A percentile compares a stretch with the other conserved stretches of the same genome.
Evolutionary conservation across 2,888 invertebrate species (phyloP).

Genomic region (Emesis russula): DNA sequence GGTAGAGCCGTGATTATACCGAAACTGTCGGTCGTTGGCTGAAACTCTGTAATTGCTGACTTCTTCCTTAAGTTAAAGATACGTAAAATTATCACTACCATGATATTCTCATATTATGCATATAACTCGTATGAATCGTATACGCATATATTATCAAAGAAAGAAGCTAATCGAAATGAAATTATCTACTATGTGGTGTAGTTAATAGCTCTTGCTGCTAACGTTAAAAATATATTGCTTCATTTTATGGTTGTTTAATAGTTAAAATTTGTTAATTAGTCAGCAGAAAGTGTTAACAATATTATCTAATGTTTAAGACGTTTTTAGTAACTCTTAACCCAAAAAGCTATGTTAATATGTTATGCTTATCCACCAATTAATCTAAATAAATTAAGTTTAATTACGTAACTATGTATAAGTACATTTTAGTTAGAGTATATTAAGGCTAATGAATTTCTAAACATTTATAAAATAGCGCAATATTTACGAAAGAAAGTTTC

Average conservation of each 20-base stretch:
- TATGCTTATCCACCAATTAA: not conserved
- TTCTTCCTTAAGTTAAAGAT: no score
- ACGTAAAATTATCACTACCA: no score
- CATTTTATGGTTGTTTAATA: not conserved
- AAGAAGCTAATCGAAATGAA: no score
- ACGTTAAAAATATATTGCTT: no score
- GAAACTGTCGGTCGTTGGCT: no score
- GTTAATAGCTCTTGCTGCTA: no score
- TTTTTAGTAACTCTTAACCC: not conserved
- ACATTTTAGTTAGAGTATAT: not conserved
- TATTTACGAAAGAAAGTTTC: slow-evolving; percentile 23
- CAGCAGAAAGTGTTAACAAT: not conserved
- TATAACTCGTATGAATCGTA: no score
- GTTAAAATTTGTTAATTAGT: not conserved
- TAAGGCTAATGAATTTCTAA: not conserved
- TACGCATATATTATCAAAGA: no score
- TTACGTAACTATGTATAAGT: not conserved
- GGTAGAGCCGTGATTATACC: no score
- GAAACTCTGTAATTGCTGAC: no score
- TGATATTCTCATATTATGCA: no score
- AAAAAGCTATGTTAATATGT: not conserved
- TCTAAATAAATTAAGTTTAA: not conserved
- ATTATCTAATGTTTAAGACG: not conserved
- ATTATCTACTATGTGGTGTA: no score
- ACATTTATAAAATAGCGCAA: not conserved